A percentile compares a stretch with the other conserved stretches of the same genome.
These are phyloP conservation scores for Amia ocellicauda DNA, from an alignment of 2,113 vertebrate species.

Conservation along the genomic window DNA sequence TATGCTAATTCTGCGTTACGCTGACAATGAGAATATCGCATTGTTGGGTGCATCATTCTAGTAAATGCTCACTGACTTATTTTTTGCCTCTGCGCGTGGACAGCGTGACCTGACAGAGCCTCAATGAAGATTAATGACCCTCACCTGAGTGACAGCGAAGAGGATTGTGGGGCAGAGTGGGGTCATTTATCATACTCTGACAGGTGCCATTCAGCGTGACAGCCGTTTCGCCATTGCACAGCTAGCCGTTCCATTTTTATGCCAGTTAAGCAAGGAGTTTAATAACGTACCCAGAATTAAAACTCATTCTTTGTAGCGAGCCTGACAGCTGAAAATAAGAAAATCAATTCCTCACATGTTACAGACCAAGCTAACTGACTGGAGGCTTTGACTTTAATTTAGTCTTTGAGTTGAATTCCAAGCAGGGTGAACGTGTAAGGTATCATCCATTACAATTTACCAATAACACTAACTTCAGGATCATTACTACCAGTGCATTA, in stretches of 20 bases:
- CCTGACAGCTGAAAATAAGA: constrained; percentile 87
- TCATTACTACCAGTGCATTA: constrained; percentile 63
- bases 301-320: constrained; percentile 85
- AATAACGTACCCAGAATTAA: constrained; percentile 93
- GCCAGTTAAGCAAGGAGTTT: constrained; percentile 84
- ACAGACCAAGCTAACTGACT: constrained; percentile 70
- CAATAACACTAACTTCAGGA: constrained; percentile 61
- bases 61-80: constrained; percentile 57
- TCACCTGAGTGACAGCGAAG: constrained; percentile 94
- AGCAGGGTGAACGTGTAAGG: constrained; percentile 64
- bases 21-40: constrained; percentile 65
- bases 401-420: constrained; percentile 68
- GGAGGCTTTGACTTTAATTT: constrained; percentile 77
- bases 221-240: constrained; percentile 47
- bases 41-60: constrained; percentile 50
- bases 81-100: constrained; percentile 35
- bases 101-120: constrained; percentile 83
- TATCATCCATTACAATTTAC: constrained; percentile 83
- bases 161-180: constrained; percentile 87
- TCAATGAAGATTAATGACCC: constrained; percentile 98
- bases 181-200: constrained; percentile 98
- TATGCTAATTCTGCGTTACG: constrained; percentile 74
- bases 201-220: constrained; percentile 96
- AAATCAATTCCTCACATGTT: constrained; percentile 89
- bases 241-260: constrained; percentile 52